Conservation (phyloP, 1,140 invertebrate genomes). For the Heliothis virescens region DNA sequence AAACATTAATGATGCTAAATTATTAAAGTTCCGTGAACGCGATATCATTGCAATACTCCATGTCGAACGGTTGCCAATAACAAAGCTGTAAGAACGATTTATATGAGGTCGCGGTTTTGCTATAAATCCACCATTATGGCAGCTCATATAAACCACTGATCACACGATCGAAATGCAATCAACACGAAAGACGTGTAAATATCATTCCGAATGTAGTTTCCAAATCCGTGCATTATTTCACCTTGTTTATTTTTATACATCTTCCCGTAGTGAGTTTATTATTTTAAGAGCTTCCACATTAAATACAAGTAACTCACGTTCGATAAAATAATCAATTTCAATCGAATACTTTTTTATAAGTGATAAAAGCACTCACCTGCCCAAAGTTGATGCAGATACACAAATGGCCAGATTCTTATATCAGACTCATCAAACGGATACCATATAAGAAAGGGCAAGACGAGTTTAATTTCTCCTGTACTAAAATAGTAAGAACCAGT, state of each 20-base stretch:
- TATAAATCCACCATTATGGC: conserved; percentile 40
- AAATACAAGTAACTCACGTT: neutral
- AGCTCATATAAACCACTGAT: conserved; percentile 43
- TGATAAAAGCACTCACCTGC: conserved; percentile 53
- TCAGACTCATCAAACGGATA: conserved; percentile 64
- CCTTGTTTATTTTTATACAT: neutral
- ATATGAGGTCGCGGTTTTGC: conserved; percentile 41
- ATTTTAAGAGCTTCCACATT: neutral
- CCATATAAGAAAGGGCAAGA: conserved; percentile 58
- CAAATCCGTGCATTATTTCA: conserved; percentile 21
- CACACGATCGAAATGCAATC: conserved; percentile 41
- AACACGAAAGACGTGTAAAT: conserved; percentile 8
- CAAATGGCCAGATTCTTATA: conserved; percentile 55
- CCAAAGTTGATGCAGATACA: conserved; percentile 60
- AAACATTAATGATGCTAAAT: too few relatives aligned
- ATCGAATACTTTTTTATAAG: neutral
- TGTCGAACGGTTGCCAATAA: conserved; percentile 29
- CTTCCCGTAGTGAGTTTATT: neutral
- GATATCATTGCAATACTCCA: conserved; percentile 23
- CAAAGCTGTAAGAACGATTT: conserved; percentile 34
- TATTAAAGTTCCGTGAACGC: conserved; percentile 6
- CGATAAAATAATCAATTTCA: neutral
- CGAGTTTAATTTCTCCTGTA: conserved; percentile 55
- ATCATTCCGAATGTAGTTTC: conserved; percentile 25
- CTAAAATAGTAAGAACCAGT: conserved; percentile 49